Evolutionary conservation across 2,797 vertebrate species (phyloP), one percentile per base, ranked within the genome.

Genomic region (Alca torda): DNA sequence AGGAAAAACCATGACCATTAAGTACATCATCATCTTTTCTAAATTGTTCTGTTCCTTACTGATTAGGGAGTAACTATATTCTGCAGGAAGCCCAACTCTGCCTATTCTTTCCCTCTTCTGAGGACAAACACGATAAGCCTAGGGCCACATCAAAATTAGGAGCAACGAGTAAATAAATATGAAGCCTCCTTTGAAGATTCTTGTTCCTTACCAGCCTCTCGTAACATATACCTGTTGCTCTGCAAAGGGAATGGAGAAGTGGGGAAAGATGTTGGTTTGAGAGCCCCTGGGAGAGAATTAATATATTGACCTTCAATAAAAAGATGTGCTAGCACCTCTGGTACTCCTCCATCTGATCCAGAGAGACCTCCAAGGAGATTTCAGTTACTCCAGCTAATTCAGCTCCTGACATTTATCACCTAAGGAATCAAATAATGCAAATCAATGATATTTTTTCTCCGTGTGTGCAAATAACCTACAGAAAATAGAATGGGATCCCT

Each of bases 31-130:
- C 75, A 63, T 53, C 39, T 81, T 93, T 85, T 19, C 85, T 81
- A 79, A 60, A 84, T 61, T 41, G 84, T 67, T 86, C 85, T 86
- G 70, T 76, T 86, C 41, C 35, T 80, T 87, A 72, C 92, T 83
- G 69, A 90, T 60, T 46, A 78, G 65, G 50, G 57, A 93, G 63
- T 14, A 86, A 63, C 53, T 91, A 53, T 6, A 60, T 33, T 75
- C 54, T 45, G 69, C 35, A 74, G 45, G 3, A 67, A 51, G 37
- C 43, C 28, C 23, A 17, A 24, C 37, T 80, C 53, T 61, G 57
- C 25, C 53, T 67, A 9, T 30, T 81, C 24, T 41, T 76, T 61
- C 46, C 59, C 30, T 35, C 33, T 84, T 72, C 48, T 51, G 31
- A 76, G 80, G 60, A 65, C 19, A 51, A 67, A 69, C 16, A 28